Base-by-base conservation (phyloP, 2,113 vertebrate genomes). In the Channa maculata region DNA sequence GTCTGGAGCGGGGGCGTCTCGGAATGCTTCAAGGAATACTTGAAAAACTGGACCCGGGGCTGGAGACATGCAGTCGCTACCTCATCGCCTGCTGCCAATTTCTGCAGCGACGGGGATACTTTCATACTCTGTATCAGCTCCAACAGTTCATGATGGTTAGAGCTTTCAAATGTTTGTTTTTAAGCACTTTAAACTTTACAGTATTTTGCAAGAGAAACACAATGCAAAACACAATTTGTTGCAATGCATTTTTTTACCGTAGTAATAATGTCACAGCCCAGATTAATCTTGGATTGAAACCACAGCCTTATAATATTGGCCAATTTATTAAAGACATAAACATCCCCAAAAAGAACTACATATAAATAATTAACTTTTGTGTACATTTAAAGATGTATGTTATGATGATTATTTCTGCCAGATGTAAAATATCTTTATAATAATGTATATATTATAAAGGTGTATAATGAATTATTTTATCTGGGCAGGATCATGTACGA, bases 141-240 rank as follows among this genome's bases (percentile, higher is more conserved):
- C 98, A 99, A 72, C 96, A 97, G 88, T 99, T 99, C 84, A 99
- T 99, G 97, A 98, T 95, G 96, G 98, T 99, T 78, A 72, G 70
- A 71, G 9, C 46, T 33, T 3, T n/a, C 4, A 44, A 0, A 34
- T 53, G 1, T 43, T 34, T 51, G 4, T 13, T 33, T 6, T 24
- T 24, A 24, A 24, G 24, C 24, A 24, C 24, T 24, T 24, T 24
- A 24, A 24, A 24, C 24, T 24, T 24, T 24, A 24, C 24, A 24
- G 24, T 24, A 24, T 24, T 24, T 24, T 24, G 24, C 24, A 24
- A 24, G 24, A 24, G 24, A 24, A 24, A 1, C 24, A 24, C 24
- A 24, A 24, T 24, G 24, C 24, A 24, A 24, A 24, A 24, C 24
- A 24, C 24, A 24, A 24, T 24, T 24, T 24, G 24, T 24, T 24